Evolutionary conservation across 2,113 vertebrate genomes (phyloP), one percentile per base, ranked within the genome.

Genomic region (Peucedramus taeniatus): DNA sequence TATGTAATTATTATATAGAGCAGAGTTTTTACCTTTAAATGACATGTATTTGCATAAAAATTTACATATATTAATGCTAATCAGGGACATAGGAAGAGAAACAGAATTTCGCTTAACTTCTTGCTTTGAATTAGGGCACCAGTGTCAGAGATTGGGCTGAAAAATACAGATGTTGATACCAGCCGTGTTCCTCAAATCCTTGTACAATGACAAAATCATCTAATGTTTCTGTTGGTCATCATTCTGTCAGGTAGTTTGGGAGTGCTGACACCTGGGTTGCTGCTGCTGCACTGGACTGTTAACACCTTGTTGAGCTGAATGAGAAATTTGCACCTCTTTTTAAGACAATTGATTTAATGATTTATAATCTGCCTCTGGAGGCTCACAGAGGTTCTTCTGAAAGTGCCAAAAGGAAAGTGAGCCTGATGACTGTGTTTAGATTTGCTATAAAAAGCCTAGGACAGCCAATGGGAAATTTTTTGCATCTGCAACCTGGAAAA

Each of bases 311-410:
- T 83, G 68, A 92, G 65, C 40, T 89, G 64, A 89, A 90, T 35
- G 83, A 83, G 93, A 80, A 94, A 78, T 60, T 69, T 50, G 47
- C 71, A 45, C 68, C 71, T 81, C 79, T 93, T 90, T 88, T 91
- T 47, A 78, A 90, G 57, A 45, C 57, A 82, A 26, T 68, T 89
- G 85, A 90, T 94, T 80, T 80, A 77, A 56, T 90, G 79, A 90
- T 93, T 86, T 95, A 92, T 74, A 80, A 81, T 92, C 79, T 66
- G 22, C 0, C 1, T 33, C 75, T 80, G 30, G 65, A 87, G 65
- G 33, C 42, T 90, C 89, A 47, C 15, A 6, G 68, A 60, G 76
- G 68, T 76, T 91, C 31, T 80, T 61, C 83, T 66, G 51, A 85
- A 89, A 77, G 35, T 0, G 0, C 47, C 3, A 3, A 74, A 80